Evolutionary conservation across 2,888 invertebrate species (phyloP), one percentile per base, ranked within the genome.

Genomic region (Acanthosepion esculentum): DNA sequence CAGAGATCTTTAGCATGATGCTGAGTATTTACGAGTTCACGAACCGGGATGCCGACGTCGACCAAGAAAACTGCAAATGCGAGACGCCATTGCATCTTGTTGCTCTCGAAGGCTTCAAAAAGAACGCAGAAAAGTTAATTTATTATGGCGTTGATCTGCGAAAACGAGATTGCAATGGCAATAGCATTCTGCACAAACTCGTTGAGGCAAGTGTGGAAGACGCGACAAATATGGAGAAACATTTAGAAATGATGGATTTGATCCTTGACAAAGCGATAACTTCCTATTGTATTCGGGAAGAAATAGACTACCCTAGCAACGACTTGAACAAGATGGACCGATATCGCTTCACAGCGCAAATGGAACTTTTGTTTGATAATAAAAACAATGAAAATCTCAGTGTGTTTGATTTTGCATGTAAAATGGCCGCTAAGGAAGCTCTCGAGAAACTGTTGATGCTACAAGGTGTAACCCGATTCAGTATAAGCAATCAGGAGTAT

Each of bases 241-340:
- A 96, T 94, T 92, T 97, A 91, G 96, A 96, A 29, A 96, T 96
- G 15, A 94, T 96, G 48, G 96, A 96, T 48, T 93, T 94, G 0
- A 94, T 96, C n/a, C 50, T 96, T 4, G 95, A 96, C 6, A 95
- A 96, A 92, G 94, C 96, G 7, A 95, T 96, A 5, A 95, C 96
- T 91, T 97, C 97, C 97, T 97, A 96, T 96, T 97, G 97, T 95
- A 95, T 96, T 53, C 95, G 95, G 26, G 95, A 96, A 53, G 96
- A 96, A 41, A 95, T 96, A 7, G 95, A 96, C 12, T 95, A 95
- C 78, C 96, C 96, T 0, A 96, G 96, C 94, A 95, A 96, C 50
- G 96, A 96, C 53, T 96, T 96, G 91, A 95, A 95, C 0, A 95
- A 96, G 26, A 96, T 95, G 92, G 29, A 93, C 33, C 50, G n/a